Percentiles rank a stretch among this genome's conserved stretches.
These are phyloP conservation scores for Sparidentex hasta DNA, from an alignment of 2,797 vertebrate species.

Conservation along the genomic window DNA sequence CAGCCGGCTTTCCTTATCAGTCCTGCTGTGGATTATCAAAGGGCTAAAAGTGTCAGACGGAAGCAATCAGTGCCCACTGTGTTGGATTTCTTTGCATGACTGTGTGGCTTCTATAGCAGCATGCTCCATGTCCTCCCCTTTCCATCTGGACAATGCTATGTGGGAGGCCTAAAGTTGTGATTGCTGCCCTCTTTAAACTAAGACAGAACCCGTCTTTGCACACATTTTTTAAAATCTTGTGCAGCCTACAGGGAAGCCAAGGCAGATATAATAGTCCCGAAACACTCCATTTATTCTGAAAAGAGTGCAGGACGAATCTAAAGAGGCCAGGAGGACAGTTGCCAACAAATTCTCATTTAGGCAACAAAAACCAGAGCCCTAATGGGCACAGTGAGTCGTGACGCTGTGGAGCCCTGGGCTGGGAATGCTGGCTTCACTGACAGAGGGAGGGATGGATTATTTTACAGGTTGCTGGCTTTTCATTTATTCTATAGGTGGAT, in stretches of 20 bases:
- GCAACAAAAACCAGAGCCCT: slow-evolving; percentile 55
- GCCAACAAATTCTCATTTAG: slow-evolving; percentile 68
- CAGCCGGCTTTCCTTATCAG: not conserved
- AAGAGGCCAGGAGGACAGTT: slow-evolving; percentile 64
- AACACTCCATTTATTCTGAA: slow-evolving; percentile 62
- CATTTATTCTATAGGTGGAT: slow-evolving; percentile 25
- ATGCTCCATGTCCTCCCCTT: slow-evolving; percentile 42
- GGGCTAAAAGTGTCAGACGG: slow-evolving; percentile 21
- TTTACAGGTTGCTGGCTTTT: slow-evolving; percentile 42
- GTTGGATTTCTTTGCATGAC: slow-evolving; percentile 41
- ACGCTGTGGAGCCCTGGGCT: slow-evolving; percentile 43
- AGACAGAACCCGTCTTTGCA: slow-evolving; percentile 4
- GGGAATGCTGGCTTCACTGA: slow-evolving; percentile 48
- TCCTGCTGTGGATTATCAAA: slow-evolving; percentile 23
- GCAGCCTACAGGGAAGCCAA: slow-evolving; percentile 25
- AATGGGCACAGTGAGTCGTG: slow-evolving; percentile 70
- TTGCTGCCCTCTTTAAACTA: slow-evolving; percentile 30
- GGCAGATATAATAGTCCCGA: slow-evolving; percentile 49
- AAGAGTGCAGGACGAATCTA: slow-evolving; percentile 47
- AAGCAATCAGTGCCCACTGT: slow-evolving; percentile 40
- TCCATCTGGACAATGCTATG: slow-evolving; percentile 47
- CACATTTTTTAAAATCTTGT: slow-evolving; percentile 24
- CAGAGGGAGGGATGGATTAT: slow-evolving; percentile 68
- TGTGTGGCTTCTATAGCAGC: slow-evolving; percentile 48
- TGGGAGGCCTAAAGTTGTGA: slow-evolving; percentile 48